Evolutionary conservation across 2,888 invertebrate species (phyloP), one percentile per base, ranked within the genome.

Genomic region (Caenorhabditis japonica): DNA sequence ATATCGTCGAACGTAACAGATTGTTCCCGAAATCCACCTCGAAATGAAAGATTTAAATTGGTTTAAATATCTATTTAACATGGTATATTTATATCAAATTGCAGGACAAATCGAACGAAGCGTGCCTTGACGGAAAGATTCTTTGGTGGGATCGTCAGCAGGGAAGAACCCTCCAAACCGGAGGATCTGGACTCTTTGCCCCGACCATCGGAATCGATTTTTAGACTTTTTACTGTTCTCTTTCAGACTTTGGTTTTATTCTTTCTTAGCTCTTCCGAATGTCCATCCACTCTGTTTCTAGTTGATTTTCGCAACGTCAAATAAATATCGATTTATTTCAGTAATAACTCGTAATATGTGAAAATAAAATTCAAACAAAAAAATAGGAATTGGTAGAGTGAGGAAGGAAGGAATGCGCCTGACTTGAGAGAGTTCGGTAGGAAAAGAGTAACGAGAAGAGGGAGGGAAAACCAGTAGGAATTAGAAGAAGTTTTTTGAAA

Each of bases 81-180:
- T 21, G 19, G 13, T 38, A 10, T 38, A 15, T 27, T 49, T 30
- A 15, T 10, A 30, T 10, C 30, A 10, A 5, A 34, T 71, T 82
- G 15, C 60, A 83, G 84, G 82, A 83, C 47, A 81, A 74, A 43
- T 79, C 77, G 25, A 79, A 79, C 46, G 82, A 84, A 33, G 76
- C 77, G 17, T 86, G 84, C 62, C 43, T 82, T 39, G 83, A 84
- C 34, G 87, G 87, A 41, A 75, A 87, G 44, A 27, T 80, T 15
- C 75, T 87, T 58, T 87, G 87, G 87, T 87, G 87, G 87, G 87
- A 87, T 73, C 82, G 87, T 38, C 79, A 82, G 56, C 76, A 80
- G 39, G 82, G 81, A 30, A 77, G 85, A 34, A 68, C 76, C 8
- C 66, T 81, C n/a, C 75, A 75, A 47, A 80, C 80, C 34, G 80